Percentiles rank a stretch among this genome's conserved stretches.
Evolutionary conservation across 2,888 invertebrate genomes (phyloP).

Genomic region (Heteromyza rotundicornis): DNA sequence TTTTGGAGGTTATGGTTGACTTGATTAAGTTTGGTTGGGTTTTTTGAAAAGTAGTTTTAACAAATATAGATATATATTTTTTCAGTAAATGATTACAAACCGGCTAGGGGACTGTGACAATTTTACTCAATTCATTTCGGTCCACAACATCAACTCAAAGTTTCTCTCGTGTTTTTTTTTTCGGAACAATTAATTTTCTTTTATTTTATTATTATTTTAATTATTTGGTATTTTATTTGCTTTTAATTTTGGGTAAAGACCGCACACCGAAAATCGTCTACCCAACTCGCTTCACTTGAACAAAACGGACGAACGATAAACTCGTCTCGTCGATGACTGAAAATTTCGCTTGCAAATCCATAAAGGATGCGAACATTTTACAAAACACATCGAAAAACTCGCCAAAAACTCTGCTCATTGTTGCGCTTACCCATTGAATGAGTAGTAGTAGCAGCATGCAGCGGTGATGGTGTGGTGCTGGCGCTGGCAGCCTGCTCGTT

Average conservation of each 20-base stretch:
- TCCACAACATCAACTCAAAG: too few species aligned
- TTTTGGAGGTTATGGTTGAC: too few species aligned
- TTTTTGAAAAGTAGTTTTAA: too few species aligned
- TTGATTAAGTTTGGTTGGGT: too few species aligned
- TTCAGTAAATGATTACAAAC: too few species aligned
- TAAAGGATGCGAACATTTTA: constrained; percentile 43
- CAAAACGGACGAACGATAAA: constrained; percentile 50
- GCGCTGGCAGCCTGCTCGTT: neutral
- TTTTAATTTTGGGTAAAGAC: neutral
- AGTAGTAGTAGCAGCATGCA: too few species aligned
- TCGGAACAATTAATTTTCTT: neutral
- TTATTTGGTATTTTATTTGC: neutral
- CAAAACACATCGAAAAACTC: constrained; percentile 9
- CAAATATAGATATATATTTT: too few species aligned
- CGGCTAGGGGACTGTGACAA: too few species aligned
- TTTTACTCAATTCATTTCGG: neutral
- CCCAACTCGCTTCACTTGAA: constrained; percentile 17
- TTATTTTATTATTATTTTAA: neutral
- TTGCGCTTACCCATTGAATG: constrained; percentile 55
- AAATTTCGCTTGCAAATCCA: constrained; percentile 49
- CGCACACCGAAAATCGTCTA: constrained; percentile 21
- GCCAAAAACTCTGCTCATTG: constrained; percentile 38
- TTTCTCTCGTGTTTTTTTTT: constrained; percentile 2
- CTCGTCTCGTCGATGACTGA: constrained; percentile 55
- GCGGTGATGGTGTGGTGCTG: too few species aligned